A percentile compares a stretch with the other conserved stretches of the same genome.
These are phyloP conservation scores for Pachyrhynchus sulphureomaculatus DNA, from an alignment of 1,140 invertebrate species.

Conservation along the genomic window DNA sequence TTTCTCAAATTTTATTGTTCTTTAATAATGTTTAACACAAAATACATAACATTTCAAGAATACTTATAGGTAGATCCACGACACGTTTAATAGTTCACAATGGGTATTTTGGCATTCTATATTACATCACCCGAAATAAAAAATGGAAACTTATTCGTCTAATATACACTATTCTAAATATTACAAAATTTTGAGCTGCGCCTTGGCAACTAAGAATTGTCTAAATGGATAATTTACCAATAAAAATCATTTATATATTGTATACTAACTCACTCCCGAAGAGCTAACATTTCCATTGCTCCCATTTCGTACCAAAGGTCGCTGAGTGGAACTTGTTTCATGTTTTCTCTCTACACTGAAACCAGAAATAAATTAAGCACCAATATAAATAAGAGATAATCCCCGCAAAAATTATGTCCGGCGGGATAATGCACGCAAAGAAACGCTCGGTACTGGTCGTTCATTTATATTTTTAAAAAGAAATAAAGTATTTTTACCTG, in stretches of 20 bases:
- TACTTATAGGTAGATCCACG: neutral
- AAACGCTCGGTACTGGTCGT: too few species aligned
- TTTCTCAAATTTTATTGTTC: too few species aligned
- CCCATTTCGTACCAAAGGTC: constrained; percentile 48
- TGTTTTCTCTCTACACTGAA: constrained; percentile 47
- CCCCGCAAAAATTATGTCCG: too few species aligned
- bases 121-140: neutral
- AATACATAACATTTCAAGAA: neutral
- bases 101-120: neutral
- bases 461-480: too few species aligned
- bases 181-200: neutral
- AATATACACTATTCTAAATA: neutral
- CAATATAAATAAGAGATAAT: too few species aligned
- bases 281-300: constrained; percentile 26
- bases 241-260: too few species aligned
- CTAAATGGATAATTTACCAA: too few species aligned
- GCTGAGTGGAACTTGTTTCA: constrained; percentile 49
- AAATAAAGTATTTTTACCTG: constrained; percentile 56
- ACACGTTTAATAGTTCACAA: neutral
- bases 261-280: constrained; percentile 18
- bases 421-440: too few species aligned
- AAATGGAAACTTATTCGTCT: neutral
- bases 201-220: too few species aligned
- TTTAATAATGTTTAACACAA: too few species aligned
- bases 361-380: constrained; percentile 17